A percentile compares a stretch with the other conserved stretches of the same genome.
phyloP scores from a whole-genome alignment of 2,888 invertebrate species.

The Lepeophtheirus nordmannii region DNA sequence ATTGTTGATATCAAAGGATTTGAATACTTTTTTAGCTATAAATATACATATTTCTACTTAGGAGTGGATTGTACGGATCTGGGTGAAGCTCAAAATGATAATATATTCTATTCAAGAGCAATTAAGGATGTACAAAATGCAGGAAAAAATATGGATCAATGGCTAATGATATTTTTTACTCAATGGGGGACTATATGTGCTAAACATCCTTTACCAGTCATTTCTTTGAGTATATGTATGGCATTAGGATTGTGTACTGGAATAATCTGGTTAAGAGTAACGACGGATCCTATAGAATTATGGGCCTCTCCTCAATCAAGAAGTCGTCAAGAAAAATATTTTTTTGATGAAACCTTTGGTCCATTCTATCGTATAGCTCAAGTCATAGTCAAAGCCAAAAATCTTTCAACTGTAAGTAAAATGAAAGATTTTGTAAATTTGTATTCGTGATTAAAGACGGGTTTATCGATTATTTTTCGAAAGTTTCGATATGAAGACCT shows the following conservation, averaged over 20 bases:
- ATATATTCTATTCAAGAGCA: not conserved
- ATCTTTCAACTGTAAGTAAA: conserved; percentile 26
- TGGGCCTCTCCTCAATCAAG: conserved; percentile 84
- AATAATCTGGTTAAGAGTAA: conserved; percentile 55
- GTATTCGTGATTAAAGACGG: not conserved
- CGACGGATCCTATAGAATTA: conserved; percentile 85
- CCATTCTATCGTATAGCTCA: conserved; percentile 88
- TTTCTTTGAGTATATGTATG: conserved; percentile 41
- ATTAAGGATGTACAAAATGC: not conserved
- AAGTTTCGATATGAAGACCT: conserved; percentile 22
- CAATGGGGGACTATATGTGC: conserved; percentile 14
- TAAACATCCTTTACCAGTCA: conserved; percentile 15
- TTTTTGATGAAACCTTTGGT: conserved; percentile 79
- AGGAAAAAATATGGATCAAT: not conserved
- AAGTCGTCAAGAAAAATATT: conserved; percentile 71
- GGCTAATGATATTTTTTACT: conserved; percentile 1
- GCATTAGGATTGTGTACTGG: conserved; percentile 51
- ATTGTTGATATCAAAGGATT: too few relatives aligned
- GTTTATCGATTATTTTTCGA: not conserved
- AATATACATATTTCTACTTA: not conserved
- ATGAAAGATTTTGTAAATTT: not conserved
- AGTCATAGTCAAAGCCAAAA: conserved; percentile 54
- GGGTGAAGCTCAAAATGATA: not conserved
- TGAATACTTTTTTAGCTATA: too few relatives aligned
- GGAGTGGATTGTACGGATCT: not conserved